phyloP scores from a whole-genome alignment of 1,140 invertebrate species.

The Bombus confusus region DNA sequence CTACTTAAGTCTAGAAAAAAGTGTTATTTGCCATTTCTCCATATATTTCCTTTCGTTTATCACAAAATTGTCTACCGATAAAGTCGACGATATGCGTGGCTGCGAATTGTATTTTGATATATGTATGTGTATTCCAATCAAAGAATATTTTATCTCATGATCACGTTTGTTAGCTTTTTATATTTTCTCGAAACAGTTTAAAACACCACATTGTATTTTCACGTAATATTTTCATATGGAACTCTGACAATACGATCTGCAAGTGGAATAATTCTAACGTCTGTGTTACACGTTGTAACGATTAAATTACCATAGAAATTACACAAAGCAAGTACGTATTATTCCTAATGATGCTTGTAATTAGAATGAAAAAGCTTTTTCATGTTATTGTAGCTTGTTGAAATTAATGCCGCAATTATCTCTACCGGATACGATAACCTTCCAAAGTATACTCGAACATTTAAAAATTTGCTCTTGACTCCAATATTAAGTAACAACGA shows the following conservation, averaged over 20 bases:
- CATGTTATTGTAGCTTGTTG: too few species aligned
- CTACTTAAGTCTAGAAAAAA: not conserved
- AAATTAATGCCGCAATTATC: not conserved
- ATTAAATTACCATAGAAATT: not conserved
- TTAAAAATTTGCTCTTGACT: conserved; percentile 1
- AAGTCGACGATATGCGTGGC: too few species aligned
- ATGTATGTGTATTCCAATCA: not conserved
- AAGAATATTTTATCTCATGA: not conserved
- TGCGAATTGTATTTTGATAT: not conserved
- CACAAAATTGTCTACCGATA: not conserved
- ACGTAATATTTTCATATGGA: not conserved
- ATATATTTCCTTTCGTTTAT: not conserved
- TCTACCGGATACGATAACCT: not conserved
- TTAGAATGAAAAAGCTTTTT: not conserved
- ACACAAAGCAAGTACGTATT: not conserved
- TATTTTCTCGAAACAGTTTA: not conserved
- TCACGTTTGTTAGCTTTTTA: too few species aligned
- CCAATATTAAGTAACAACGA: not conserved
- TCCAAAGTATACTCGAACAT: not conserved
- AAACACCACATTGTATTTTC: not conserved
- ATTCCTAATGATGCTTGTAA: not conserved
- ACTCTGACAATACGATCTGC: not conserved
- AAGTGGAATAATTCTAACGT: not conserved
- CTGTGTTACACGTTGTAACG: not conserved
- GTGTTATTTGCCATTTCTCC: not conserved